These are phyloP conservation scores for Cepaea nemoralis DNA, from an alignment of 1,140 invertebrate species.

Conservation along the genomic window DNA sequence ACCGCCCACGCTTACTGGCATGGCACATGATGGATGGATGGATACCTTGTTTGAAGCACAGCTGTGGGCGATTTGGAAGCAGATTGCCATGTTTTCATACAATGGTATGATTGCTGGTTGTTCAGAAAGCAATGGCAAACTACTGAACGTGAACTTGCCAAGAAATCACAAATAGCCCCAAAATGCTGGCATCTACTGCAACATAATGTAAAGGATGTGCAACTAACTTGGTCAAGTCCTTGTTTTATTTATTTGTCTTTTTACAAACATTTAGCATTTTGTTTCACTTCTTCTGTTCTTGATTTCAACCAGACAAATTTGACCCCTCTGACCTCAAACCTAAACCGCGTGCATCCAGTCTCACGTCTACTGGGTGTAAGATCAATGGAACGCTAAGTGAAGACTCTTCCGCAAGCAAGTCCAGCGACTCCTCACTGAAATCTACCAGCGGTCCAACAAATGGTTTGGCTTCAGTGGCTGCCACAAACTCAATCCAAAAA, in stretches of 20 bases:
- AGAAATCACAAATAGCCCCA: no score
- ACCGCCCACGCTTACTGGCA: no score
- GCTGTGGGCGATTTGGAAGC: no score
- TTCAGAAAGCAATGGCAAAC: no score
- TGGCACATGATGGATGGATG: no score
- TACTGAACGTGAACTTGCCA: no score
- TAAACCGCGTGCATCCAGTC: slow-evolving; percentile 30
- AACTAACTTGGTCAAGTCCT: not conserved
- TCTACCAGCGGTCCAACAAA: not conserved
- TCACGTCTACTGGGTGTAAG: not conserved
- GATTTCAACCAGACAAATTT: slow-evolving; percentile 46
- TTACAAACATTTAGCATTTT: not conserved
- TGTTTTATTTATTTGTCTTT: not conserved
- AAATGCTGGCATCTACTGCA: no score
- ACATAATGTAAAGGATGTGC: not conserved
- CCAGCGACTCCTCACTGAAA: not conserved
- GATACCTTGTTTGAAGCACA: no score
- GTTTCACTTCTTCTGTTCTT: not conserved
- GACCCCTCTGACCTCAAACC: slow-evolving; percentile 44
- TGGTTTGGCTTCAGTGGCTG: not conserved
- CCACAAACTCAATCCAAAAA: not conserved
- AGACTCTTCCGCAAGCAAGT: not conserved
- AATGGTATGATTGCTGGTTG: no score
- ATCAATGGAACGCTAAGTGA: slow-evolving; percentile 4
- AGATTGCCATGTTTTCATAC: no score